Evolutionary conservation across 2,113 vertebrate genomes (phyloP), one percentile per base, ranked within the genome.

Genomic region (Columba livia): DNA sequence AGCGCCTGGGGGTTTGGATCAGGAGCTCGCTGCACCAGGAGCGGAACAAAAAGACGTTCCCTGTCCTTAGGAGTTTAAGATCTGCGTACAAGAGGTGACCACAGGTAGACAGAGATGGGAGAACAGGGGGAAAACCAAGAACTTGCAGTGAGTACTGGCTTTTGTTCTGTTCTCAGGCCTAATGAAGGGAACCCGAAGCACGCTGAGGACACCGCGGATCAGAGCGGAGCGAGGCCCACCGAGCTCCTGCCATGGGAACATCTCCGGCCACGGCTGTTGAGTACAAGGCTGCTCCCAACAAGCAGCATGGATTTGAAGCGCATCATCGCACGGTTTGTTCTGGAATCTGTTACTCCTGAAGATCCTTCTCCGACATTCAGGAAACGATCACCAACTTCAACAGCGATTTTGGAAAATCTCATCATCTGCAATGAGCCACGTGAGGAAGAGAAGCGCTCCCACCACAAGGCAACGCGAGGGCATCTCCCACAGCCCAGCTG

Each of bases 271-370:
- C 7, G 88, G 88, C 93, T 95, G 87, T 13, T 73, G 91, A 73
- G 60, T 48, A 47, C 79, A 28, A 48, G 90, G 82, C 90, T 94
- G 93, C 94, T 94, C 83, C 83, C 92, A 86, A 72, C 16, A 67
- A 84, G 92, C 96, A 78, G 93, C 53, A 85, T 95, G 94, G 48
- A 40, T 94, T 81, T 64, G 65, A 92, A 96, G 77, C 21, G 60
- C 79, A 91, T 44, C 90, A 40, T 91, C 85, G 84, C 57, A 88
- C 56, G 92, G 90, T 94, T 93, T 85, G 93, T 6, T 93, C 93
- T 90, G 82, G 94, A 92, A 90, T 88, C 93, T 94, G 90, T 84
- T 92, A 75, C 79, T 94, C 86, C 54, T 38, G 16, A 95, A 84
- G 92, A 95, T 92, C 83, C 83, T 47, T 79, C 77, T 28, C 77